Evolutionary conservation across 2,888 invertebrate genomes (phyloP), one percentile per base, ranked within the genome.

Genomic region (Rhaphigaster nebulosa): DNA sequence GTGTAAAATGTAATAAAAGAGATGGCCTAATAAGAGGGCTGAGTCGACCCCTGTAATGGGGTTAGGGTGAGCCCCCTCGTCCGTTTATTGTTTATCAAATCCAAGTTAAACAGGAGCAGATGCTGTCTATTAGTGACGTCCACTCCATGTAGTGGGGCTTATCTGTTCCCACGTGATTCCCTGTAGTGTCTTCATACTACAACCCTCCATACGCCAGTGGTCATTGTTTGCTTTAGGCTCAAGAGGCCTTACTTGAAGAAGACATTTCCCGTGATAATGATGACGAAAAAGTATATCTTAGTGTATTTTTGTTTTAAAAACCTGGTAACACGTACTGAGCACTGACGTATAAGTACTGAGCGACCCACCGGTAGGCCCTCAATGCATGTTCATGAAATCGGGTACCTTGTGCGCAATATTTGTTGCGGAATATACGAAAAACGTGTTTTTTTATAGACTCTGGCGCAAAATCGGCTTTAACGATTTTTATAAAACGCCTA

Each of bases 91-190:
- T 88, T 88, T 88, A 88, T 60, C 88, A 88, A 88, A 88, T 88
- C 88, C 88, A 88, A 88, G 88, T 88, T 88, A 88, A 88, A 88
- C 88, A 88, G 88, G 88, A 88, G 60, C 88, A 88, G 88, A 88
- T 88, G 88, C 88, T 88, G n/a, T 29, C 84, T 84, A 50, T 84
- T 84, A 84, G 45, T 26, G 84, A n/a, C 84, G 84, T 84, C 84
- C 84, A 84, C 84, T 84, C 15, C 45, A 84, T 41, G 41, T 84
- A 26, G 84, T 45, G 41, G 84, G 84, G n/a, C 45, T 45, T 41
- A 45, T 84, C 84, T 84, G 45, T 84, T 84, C 84, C 84, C 84
- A 84, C 84, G 84, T 50, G 84, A 1, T 26, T 23, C n/a, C 23
- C 29, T 29, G n/a, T n/a, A 15, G 29, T 65, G 34, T 65, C 65